Base-by-base conservation (phyloP, 1,140 invertebrate species). In the Eriocheir sinensis region DNA sequence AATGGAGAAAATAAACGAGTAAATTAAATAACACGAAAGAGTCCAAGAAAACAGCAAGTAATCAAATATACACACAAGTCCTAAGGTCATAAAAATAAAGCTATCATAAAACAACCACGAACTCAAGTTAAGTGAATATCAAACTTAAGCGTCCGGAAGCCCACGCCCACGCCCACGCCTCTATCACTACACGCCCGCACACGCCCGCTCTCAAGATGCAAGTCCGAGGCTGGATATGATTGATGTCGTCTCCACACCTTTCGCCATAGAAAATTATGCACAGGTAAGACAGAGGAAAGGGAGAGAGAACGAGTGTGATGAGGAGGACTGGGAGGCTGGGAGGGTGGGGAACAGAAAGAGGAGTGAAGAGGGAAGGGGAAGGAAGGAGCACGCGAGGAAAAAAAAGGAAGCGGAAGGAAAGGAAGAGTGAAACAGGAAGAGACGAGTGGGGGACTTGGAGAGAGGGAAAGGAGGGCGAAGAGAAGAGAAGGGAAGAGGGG, bases 261-360 rank as follows among this genome's bases (percentile, higher is more conserved):
- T 93, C 83, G 92, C 92, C 92, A 93, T 93, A 93, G 92, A 93
- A 93, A 93, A 93, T 72, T 93, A 93, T 93, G 92, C 92, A 88
- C 92, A 93, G 92, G 92, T 93, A 88, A 93, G 83, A 9, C 0
- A 30, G 17, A 53, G 41, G 8, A 53, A 6, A 53, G 48, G 36
- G 21, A 32, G 83, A 86, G 83, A 32, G 83, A 72, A 12, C 48
- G 21, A 21, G 48, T 53, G 48, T 53, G 60, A 72, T 15, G n/a
- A n/a, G n/a, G 60, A 72, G 60, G n/a, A n/a, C n/a, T n/a, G 48
- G 48, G 48, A 17, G 48, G 48, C 48, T 17, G 48, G 80, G 3
- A 38, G 40, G 36, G 12, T 34, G 27, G 21, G 36, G 21, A 17
- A 41, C 21, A 86, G 34, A 40, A 0, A 38, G 9, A 86, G 40